Conservation (phyloP, 2,797 vertebrate genomes). For the Pyrocephalus nanus region DNA sequence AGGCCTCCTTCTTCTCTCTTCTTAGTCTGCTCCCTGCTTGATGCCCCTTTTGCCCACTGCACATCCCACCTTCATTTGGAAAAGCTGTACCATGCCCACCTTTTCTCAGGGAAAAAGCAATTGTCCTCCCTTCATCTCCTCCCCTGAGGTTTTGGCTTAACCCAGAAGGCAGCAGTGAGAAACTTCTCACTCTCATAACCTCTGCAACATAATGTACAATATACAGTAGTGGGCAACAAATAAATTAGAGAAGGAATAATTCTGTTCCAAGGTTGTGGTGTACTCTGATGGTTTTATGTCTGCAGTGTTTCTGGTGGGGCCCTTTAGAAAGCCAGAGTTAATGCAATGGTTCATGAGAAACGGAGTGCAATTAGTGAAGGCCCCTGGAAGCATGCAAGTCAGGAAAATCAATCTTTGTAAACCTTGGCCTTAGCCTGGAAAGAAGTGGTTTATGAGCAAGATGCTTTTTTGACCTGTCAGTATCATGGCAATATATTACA, state of each 20-base stretch:
- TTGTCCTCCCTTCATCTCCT: neutral
- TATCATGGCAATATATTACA: neutral
- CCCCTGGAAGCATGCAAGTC: constrained; percentile 11
- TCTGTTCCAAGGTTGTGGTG: neutral
- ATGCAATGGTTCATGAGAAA: neutral
- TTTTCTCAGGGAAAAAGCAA: neutral
- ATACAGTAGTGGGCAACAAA: neutral
- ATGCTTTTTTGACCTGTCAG: constrained; percentile 30
- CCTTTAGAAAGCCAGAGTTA: constrained; percentile 13
- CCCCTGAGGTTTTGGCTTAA: neutral
- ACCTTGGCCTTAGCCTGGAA: constrained; percentile 16
- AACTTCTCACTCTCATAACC: neutral
- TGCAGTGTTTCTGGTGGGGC: neutral
- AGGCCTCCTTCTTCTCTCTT: neutral
- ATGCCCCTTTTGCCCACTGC: neutral
- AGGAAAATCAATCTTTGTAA: neutral
- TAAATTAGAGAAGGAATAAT: neutral
- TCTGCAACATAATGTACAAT: neutral
- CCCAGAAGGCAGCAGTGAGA: neutral
- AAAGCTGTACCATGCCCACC: neutral
- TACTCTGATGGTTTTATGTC: neutral
- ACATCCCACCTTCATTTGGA: neutral
- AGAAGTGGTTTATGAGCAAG: neutral
- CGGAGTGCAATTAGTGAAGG: constrained; percentile 21
- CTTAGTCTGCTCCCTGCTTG: neutral